These are phyloP conservation scores for Drosophila saltans DNA, from an alignment of 1,140 invertebrate species.

Conservation along the genomic window DNA sequence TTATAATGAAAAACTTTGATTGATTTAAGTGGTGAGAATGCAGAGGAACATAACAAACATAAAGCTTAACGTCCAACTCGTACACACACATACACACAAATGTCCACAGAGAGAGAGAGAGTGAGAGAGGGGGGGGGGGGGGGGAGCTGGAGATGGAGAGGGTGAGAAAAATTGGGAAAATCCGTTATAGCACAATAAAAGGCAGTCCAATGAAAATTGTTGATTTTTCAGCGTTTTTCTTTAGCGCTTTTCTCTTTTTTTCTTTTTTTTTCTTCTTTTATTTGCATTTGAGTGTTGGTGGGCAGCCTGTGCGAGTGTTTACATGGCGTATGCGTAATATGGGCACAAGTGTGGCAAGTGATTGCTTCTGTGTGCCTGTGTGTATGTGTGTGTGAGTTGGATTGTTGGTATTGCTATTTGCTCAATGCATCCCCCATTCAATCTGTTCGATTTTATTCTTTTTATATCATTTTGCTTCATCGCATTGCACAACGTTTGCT, in stretches of 20 bases:
- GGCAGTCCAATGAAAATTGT: constrained; percentile 31
- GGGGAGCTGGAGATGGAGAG: not conserved
- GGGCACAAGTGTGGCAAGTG: constrained; percentile 28
- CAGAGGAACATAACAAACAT: not conserved
- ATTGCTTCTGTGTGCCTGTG: not conserved
- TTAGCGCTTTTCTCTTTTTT: not conserved
- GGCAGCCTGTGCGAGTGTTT: constrained; percentile 19
- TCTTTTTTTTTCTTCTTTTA: constrained; percentile 19
- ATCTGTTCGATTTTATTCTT: constrained; percentile 4
- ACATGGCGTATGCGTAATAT: constrained; percentile 41
- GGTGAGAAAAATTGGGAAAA: not conserved
- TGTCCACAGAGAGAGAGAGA: not conserved
- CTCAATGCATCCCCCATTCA: constrained; percentile 8
- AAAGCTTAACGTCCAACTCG: not conserved
- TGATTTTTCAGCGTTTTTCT: constrained; percentile 57
- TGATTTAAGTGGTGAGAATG: constrained; percentile 1
- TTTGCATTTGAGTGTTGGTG: constrained; percentile 29
- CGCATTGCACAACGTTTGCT: constrained; percentile 6
- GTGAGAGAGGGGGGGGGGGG: not conserved
- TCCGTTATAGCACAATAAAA: constrained; percentile 15
- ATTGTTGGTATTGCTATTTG: constrained; percentile 8
- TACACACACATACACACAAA: not conserved
- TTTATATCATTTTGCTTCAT: not conserved
- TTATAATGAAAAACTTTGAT: constrained; percentile 2
- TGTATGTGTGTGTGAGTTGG: not conserved